phyloP scores from a whole-genome alignment of 2,113 vertebrate genomes.

The Oriolus oriolus region DNA sequence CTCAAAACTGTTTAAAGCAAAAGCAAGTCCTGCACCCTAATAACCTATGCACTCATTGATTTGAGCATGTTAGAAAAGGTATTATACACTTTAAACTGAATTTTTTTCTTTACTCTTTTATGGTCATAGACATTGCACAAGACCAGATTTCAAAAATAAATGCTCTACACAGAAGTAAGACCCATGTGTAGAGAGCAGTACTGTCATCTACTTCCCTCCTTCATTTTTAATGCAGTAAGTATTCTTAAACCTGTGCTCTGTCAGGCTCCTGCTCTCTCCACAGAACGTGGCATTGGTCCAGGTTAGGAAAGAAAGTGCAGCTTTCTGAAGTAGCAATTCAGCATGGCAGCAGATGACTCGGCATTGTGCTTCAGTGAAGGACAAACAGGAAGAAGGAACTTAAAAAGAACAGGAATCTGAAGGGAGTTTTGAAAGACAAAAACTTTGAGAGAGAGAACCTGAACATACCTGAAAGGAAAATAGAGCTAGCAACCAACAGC shows the following conservation, averaged over 20 bases:
- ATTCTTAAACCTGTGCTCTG: not conserved
- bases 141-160: not conserved
- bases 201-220: not conserved
- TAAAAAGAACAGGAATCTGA: not conserved
- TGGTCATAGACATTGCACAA: not conserved
- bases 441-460: not conserved
- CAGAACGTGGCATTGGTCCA: not conserved
- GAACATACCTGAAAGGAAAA: not conserved
- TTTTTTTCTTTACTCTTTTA: not conserved
- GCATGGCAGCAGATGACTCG: not conserved
- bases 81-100: not conserved
- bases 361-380: not conserved
- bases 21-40: not conserved
- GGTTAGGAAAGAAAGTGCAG: not conserved
- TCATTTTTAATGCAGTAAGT: not conserved
- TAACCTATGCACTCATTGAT: not conserved
- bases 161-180: not conserved
- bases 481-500: not conserved
- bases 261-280: not conserved
- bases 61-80: not conserved
- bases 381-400: not conserved
- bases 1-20: not conserved
- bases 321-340: conserved; percentile 5
- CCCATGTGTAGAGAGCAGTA: not conserved
- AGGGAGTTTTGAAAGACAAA: not conserved